Evolutionary conservation across 2,113 vertebrate genomes (phyloP), one percentile per base, ranked within the genome.

Genomic region (Noturus placidus): DNA sequence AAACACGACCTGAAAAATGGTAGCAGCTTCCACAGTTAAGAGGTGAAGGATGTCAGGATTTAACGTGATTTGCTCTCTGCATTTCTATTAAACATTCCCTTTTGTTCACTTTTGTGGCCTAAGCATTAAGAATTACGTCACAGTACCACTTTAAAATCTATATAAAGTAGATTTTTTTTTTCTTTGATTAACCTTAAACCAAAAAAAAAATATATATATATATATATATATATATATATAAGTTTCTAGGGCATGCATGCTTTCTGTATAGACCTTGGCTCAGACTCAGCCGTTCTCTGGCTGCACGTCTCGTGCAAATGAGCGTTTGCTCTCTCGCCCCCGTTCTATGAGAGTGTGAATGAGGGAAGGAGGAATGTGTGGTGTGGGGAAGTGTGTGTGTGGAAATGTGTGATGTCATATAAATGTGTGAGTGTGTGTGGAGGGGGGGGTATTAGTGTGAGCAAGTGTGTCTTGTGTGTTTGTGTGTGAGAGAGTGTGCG

Each of bases 271-370:
- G 54, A 81, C 61, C n/a, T 56, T 87, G 88, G 82, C 63, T 88
- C 78, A 76, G 84, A 69, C 70, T 25, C 69, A 54, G 74, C 1
- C 77, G 67, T 15, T 69, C 87, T 85, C n/a, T 52, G 67, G 42
- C 86, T 65, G 70, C 74, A 67, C 50, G 76, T 61, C 56, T 72
- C 20, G 83, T 83, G 86, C 54, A 92, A 93, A 93, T 92, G 80
- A 92, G 92, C 90, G 94, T 92, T 89, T 84, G 46, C 70, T 65
- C 42, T 86, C 52, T 90, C 82, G 30, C 82, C 52, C 82, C 85
- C 22, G 50, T 33, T 76, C 30, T 38, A 14, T 82, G 65, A 19
- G 42, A 52, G 78, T 78, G 76, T 86, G 56, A 83, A 87, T 83
- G 80, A 83, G 42, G 65, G 77, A 59, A 42, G 11, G 50, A 59